Evolutionary conservation across 2,113 vertebrate genomes (phyloP).

Genomic region (Accipiter cooperii): DNA sequence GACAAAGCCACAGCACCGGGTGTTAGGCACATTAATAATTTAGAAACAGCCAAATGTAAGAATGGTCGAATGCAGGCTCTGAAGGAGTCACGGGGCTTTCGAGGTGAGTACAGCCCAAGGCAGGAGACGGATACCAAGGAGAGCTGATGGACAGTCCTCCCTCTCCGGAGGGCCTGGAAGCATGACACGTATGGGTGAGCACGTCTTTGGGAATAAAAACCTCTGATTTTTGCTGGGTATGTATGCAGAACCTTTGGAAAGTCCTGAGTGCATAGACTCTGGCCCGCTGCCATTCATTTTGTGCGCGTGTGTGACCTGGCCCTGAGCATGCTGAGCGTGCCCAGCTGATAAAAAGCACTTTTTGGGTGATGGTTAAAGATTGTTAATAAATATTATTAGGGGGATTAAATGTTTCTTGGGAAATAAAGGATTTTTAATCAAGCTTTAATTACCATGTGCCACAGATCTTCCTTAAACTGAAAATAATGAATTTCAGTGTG

Average conservation of each 20-base stretch:
- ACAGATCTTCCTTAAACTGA: background rate
- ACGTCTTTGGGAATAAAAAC: background rate
- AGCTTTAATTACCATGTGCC: background rate
- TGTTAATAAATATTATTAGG: background rate
- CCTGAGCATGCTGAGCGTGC: background rate
- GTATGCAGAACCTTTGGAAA: background rate
- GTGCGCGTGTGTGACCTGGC: rapidly evolving
- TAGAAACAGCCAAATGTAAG: background rate
- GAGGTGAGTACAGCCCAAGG: background rate
- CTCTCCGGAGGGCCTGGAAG: background rate
- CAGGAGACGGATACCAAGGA: background rate
- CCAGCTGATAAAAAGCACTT: background rate
- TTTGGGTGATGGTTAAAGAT: background rate
- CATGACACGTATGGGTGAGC: rapidly evolving
- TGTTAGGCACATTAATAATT: background rate
- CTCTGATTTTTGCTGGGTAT: background rate
- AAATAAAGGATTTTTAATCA: background rate
- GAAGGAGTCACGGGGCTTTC: background rate
- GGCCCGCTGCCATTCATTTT: background rate
- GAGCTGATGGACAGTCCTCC: background rate
- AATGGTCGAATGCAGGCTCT: background rate
- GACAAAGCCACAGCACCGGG: background rate
- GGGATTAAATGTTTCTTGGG: background rate
- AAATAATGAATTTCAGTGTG: background rate
- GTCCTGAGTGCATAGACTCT: rapidly evolving